A percentile compares a stretch with the other conserved stretches of the same genome.
These are phyloP conservation scores for Erethizon dorsatum DNA, from an alignment of 2,797 vertebrate genomes.

Conservation along the genomic window DNA sequence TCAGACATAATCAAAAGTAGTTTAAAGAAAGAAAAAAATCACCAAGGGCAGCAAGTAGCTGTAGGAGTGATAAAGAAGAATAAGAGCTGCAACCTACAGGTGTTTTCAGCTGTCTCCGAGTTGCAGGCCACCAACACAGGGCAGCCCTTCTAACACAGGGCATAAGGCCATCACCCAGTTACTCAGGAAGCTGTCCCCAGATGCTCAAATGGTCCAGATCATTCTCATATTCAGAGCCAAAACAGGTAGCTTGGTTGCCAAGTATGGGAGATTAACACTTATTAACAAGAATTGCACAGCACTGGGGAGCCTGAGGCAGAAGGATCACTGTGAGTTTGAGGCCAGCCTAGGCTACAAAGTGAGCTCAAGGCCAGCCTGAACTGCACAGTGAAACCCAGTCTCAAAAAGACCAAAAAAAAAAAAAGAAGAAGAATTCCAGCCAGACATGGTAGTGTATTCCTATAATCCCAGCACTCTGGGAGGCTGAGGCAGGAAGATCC, in stretches of 20 bases:
- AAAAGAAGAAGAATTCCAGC: neutral
- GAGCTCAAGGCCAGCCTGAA: neutral
- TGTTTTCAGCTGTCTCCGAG: neutral
- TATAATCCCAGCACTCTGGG: neutral
- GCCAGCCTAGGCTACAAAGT: neutral
- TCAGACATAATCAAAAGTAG: slow-evolving; percentile 32
- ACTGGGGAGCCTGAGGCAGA: neutral
- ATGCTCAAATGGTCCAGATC: neutral
- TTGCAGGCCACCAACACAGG: neutral
- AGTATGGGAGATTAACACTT: neutral
- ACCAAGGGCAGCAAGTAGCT: neutral
- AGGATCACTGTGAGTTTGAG: neutral
- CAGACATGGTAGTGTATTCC: neutral
- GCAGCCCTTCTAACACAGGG: neutral
- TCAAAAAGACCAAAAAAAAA: neutral
- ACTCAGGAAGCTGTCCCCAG: neutral
- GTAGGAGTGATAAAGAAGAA: neutral
- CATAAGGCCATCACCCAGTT: neutral
- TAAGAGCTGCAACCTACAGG: neutral
- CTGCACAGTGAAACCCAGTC: neutral
- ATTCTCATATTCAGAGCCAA: slow-evolving; percentile 13
- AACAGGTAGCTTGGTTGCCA: neutral
- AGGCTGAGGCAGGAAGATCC: neutral
- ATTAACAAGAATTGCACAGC: neutral
- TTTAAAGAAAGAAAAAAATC: slow-evolving; percentile 13